phyloP scores from a whole-genome alignment of 2,888 invertebrate species.

The Ferdinandea cuprea region DNA sequence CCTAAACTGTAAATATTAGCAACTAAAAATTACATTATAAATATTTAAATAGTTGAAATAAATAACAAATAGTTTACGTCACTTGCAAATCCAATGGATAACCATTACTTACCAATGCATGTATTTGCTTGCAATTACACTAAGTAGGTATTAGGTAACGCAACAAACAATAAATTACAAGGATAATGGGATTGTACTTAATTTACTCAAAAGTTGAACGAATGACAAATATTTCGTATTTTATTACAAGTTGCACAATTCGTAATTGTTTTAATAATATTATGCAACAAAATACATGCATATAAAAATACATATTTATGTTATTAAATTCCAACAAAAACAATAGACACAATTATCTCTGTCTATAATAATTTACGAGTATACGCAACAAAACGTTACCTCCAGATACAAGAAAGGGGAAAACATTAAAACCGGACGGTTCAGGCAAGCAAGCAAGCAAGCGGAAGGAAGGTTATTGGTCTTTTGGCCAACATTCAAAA shows the following conservation, averaged over 20 bases:
- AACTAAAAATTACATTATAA: neutral
- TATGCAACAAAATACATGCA: neutral
- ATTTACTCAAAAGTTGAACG: constrained; percentile 36
- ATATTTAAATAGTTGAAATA: constrained; percentile 5
- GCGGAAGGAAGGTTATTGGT: constrained; percentile 69
- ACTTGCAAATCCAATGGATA: too few species aligned
- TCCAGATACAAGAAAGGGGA: neutral
- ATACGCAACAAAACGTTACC: constrained; percentile 33
- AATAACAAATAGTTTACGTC: too few species aligned
- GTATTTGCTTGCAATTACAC: neutral
- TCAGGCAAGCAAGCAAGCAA: neutral
- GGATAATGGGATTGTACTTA: constrained; percentile 63
- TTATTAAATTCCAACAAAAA: constrained; percentile 22
- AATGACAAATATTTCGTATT: constrained; percentile 53
- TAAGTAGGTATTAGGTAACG: constrained; percentile 14
- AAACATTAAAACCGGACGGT: constrained; percentile 47
- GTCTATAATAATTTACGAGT: neutral
- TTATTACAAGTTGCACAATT: constrained; percentile 56
- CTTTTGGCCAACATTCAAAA: constrained; percentile 71
- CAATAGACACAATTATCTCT: constrained; percentile 11
- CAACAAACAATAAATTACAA: constrained; percentile 70
- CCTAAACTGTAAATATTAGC: neutral
- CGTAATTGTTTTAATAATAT: constrained; percentile 13
- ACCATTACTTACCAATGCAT: neutral
- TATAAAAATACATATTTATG: constrained; percentile 1